Evolutionary conservation across 2,113 vertebrate genomes (phyloP).

Genomic region (western clawed frog (Xenopus tropicalis)): UCB_Xtro_10.0 CM004446.2:24093001-24093500

Average conservation of each 20-base stretch:
- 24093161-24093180: background rate
- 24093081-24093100: slow-evolving; percentile 15
- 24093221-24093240: background rate
- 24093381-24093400: slow-evolving; percentile 39
- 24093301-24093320: slow-evolving; percentile 40
- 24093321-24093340: slow-evolving; percentile 43
- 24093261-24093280: slow-evolving; percentile 25
- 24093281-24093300: slow-evolving; percentile 39
- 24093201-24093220: background rate
- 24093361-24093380: slow-evolving; percentile 33
- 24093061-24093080: slow-evolving; percentile 23
- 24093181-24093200: background rate
- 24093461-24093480: background rate
- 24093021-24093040: background rate
- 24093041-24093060: slow-evolving; percentile 2
- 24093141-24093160: slow-evolving; percentile 20
- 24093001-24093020: slow-evolving; percentile 8
- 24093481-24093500: slow-evolving; percentile 2
- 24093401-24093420: slow-evolving; percentile 46
- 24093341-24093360: slow-evolving; percentile 41
- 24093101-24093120: slow-evolving; percentile 21
- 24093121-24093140: slow-evolving; percentile 36
- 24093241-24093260: slow-evolving; percentile 13
- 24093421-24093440: slow-evolving; percentile 42
- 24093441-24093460: slow-evolving; percentile 18